Evolutionary conservation across 2,797 vertebrate species (phyloP).

Genomic region (Pyrocephalus nanus): DNA sequence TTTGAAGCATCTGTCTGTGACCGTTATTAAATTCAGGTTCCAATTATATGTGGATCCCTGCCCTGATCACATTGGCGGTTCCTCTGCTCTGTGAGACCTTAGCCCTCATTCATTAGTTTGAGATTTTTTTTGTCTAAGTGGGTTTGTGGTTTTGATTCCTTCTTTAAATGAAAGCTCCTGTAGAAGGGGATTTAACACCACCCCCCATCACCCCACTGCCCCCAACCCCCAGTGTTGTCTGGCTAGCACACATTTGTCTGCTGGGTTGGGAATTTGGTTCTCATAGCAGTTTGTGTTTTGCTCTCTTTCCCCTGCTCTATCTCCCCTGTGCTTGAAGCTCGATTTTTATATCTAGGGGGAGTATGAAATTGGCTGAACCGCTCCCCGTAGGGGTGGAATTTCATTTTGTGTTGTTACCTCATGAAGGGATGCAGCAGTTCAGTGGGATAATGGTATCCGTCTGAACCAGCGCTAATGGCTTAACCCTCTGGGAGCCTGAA

Average conservation of each 20-base stretch:
- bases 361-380: conserved; percentile 61
- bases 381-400: conserved; percentile 63
- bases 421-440: conserved; percentile 39
- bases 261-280: conserved; percentile 17
- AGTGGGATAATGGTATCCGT: conserved; percentile 50
- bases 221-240: not conserved
- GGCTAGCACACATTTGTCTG: conserved; percentile 14
- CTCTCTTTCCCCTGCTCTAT: not conserved
- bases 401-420: conserved; percentile 30
- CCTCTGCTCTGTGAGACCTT: not conserved
- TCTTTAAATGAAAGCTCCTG: not conserved
- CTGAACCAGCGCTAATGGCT: conserved; percentile 66
- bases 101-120: not conserved
- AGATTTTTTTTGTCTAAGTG: not conserved
- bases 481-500: conserved; percentile 66
- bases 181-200: not conserved
- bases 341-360: conserved; percentile 55
- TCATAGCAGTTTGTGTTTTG: not conserved
- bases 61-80: not conserved
- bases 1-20: not conserved
- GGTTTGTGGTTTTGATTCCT: not conserved
- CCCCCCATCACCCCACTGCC: not conserved
- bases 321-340: not conserved
- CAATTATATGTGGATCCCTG: not conserved
- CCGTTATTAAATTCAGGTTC: not conserved